Conservation (phyloP, 2,888 invertebrate genomes). For the Apamea epomidion region DNA sequence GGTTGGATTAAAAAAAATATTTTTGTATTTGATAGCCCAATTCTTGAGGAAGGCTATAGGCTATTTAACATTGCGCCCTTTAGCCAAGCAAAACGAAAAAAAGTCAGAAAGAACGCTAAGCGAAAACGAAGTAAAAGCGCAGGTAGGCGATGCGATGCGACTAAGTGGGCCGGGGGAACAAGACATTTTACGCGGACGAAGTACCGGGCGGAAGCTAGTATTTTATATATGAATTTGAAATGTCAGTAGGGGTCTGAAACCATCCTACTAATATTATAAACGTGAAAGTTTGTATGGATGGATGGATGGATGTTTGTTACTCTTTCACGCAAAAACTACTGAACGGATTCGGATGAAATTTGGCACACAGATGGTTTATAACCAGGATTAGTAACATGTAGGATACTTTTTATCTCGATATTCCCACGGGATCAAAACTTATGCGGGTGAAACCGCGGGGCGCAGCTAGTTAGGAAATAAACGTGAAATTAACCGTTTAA, state of each 20-base stretch:
- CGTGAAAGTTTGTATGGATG: no score
- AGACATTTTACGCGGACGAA: not conserved
- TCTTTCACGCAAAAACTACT: no score
- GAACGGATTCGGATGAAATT: no score
- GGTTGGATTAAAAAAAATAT: not conserved
- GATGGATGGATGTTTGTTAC: no score
- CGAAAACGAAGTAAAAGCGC: not conserved
- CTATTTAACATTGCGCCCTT: not conserved
- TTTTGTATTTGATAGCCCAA: not conserved
- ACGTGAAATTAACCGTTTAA: slow-evolving; percentile 32
- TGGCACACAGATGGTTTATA: no score
- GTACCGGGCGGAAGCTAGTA: not conserved
- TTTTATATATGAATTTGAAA: not conserved
- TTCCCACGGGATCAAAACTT: no score
- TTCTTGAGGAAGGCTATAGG: not conserved
- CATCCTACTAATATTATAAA: no score
- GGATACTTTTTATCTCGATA: no score
- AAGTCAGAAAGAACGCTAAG: not conserved
- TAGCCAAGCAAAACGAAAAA: not conserved
- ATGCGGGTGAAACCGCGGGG: no score
- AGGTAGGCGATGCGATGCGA: not conserved
- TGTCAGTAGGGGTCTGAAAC: not conserved
- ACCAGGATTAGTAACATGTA: no score
- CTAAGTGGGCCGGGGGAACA: not conserved
- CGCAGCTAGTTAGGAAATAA: not conserved